Percentiles rank a stretch among this genome's conserved stretches.
Evolutionary conservation across 1,140 invertebrate genomes (phyloP).

Genomic region (Helicorthomorpha holstii): DNA sequence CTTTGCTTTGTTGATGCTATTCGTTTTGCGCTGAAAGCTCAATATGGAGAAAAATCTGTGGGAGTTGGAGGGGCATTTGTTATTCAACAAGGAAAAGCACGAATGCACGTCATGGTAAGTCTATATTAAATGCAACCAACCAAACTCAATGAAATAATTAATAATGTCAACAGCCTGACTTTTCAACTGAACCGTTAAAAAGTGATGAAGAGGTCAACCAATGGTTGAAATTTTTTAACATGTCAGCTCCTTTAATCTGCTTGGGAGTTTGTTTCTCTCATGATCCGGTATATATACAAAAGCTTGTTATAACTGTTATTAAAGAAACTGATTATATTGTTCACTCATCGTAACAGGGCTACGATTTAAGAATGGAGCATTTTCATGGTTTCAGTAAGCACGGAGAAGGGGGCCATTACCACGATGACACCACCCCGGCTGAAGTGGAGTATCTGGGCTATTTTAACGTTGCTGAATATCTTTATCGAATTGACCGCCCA

Average conservation of each 20-base stretch:
- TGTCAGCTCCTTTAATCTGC: conserved; percentile 67
- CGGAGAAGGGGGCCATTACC: conserved; percentile 86
- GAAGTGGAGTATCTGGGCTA: conserved; percentile 70
- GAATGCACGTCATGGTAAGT: conserved; percentile 67
- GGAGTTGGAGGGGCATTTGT: conserved; percentile 82
- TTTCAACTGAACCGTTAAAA: conserved; percentile 52
- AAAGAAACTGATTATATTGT: neutral
- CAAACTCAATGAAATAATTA: neutral
- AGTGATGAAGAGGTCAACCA: conserved; percentile 55
- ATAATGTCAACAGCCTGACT: conserved; percentile 44
- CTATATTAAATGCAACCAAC: neutral
- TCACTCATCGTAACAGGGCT: conserved; percentile 32
- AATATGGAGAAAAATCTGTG: conserved; percentile 56
- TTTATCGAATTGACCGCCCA: conserved; percentile 68
- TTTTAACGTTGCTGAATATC: conserved; percentile 52
- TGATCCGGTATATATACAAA: neutral
- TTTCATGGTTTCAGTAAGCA: conserved; percentile 81
- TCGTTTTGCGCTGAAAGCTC: conserved; percentile 44
- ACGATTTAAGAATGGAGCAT: conserved; percentile 81
- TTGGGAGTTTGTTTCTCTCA: conserved; percentile 33
- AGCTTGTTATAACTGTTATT: neutral
- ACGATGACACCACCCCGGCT: conserved; percentile 76
- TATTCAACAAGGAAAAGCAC: conserved; percentile 58
- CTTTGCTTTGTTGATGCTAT: conserved; percentile 51
- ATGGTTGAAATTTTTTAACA: conserved; percentile 84